Percentiles rank a stretch among this genome's conserved stretches.
phyloP scores from a whole-genome alignment of 2,113 vertebrate genomes.

The Bos indicus region DNA sequence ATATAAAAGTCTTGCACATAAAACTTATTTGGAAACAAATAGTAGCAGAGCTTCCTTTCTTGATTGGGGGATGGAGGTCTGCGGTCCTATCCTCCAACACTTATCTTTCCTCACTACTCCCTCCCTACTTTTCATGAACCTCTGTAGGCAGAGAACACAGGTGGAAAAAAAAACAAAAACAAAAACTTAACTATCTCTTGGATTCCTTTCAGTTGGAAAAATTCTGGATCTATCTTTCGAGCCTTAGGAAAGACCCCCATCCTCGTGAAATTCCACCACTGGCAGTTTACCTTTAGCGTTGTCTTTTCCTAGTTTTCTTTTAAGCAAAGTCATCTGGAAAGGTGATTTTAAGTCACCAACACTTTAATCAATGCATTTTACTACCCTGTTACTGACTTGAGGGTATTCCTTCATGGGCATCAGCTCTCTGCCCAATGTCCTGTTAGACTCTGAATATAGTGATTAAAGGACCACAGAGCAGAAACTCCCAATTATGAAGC shows the following conservation, averaged over 20 bases:
- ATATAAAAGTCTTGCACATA: not conserved
- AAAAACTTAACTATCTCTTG: no score
- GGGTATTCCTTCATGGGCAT: not conserved
- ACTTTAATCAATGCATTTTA: not conserved
- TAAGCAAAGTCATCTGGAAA: not conserved
- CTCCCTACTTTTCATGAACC: not conserved
- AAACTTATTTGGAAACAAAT: not conserved
- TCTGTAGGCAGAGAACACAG: not conserved
- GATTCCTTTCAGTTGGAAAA: not conserved
- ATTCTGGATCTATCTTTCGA: not conserved
- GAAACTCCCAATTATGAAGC: not conserved
- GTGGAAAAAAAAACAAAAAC: not conserved
- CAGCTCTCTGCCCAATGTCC: no score
- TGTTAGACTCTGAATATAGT: not conserved
- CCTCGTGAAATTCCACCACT: not conserved
- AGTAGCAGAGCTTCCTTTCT: not conserved
- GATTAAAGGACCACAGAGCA: not conserved
- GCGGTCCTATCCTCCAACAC: accelerated
- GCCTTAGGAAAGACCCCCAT: not conserved
- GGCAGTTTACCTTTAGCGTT: not conserved
- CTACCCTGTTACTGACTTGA: not conserved
- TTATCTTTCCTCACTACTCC: not conserved
- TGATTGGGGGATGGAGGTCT: accelerated
- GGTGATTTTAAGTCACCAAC: not conserved
- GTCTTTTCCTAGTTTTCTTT: not conserved